Evolutionary conservation across 2,888 invertebrate species (phyloP), one percentile per base, ranked within the genome.

Genomic region (Apamea crenata): DNA sequence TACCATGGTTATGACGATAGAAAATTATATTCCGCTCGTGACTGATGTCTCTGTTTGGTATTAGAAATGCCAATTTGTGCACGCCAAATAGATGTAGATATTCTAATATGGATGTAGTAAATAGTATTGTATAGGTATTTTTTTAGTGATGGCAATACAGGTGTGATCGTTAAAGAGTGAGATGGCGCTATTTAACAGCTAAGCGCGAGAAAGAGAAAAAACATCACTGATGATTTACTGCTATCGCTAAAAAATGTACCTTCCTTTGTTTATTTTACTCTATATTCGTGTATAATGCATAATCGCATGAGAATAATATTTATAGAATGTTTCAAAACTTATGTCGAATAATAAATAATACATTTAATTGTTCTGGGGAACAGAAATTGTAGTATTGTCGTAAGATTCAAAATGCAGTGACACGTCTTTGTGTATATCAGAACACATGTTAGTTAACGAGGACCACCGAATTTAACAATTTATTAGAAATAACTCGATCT

Each of bases 401-500:
- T 82, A 66, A 74, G 70, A 50, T 75, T 71, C 56, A 70, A 75
- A 66, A 66, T 83, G 71, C 73, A 69, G 84, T 80, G 67, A 77
- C 73, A 83, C 67, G 50, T 63, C 29, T 84, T 73, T 79, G 67
- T 65, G 59, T 80, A 66, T 87, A 63, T 76, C 63, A 65, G 50
- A 56, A 86, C 56, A 81, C 77, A 70, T n/a, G 77, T 71, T 79
- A 78, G 76, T 73, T 82, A 80, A 85, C 44, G 78, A 83, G 88
- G 88, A 88, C 88, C 88, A 88, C 89, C 89, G 88, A 89, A 80
- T 88, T 89, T 68, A 85, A 83, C 71, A 77, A 80, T 78, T 63
- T 81, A 73, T 77, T 81, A 88, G 79, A 78, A 82, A 77, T 89
- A 76, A 78, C 47, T 78, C 56, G 65, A 77, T 73, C 66, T 80